Evolutionary conservation across 2,888 invertebrate genomes (phyloP), one percentile per base, ranked within the genome.

Genomic region (Cheilosia urbana): DNA sequence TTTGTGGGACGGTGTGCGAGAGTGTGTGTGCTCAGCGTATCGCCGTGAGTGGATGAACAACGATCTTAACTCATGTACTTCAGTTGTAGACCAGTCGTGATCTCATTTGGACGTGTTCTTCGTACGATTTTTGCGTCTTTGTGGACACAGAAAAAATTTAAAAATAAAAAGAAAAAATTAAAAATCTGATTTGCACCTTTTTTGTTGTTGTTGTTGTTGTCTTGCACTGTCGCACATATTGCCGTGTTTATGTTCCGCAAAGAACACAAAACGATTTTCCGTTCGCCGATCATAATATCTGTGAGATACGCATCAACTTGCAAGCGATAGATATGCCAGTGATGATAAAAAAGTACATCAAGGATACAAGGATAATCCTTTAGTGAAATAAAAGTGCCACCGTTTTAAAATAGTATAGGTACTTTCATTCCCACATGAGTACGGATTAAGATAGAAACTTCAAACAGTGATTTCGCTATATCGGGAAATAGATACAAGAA

Each of bases 41-140:
- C 87, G 57, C 40, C 58, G 69, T 65, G 47, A 87, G 69, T 73
- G 81, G 78, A 73, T 73, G 82, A 82, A 87, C 76, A 58, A 37
- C 66, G 87, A 82, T 87, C 78, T 87, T 82, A 73, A 71, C 82
- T 80, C 78, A 77, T 82, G 79, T 87, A 87, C 88, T 90, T 91
- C 90, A 92, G 91, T 92, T 91, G 90, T 90, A 90, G 89, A 91
- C 90, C 90, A 92, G 92, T 92, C 92, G 90, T 92, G 92, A 91
- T 92, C 91, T 91, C 90, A 91, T 90, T 90, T 90, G 90, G 92
- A 92, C 92, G 92, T 92, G 90, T 90, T 82, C 85, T 87, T 87
- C 87, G 88, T 87, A 87, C 87, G 88, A 80, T 55, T 68, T 69
- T 63, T 66, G 57, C 69, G 87, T 87, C 75, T 80, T 85, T 78